Base-by-base conservation (phyloP, 2,888 invertebrate genomes). In the Synanthedon tipuliformis region DNA sequence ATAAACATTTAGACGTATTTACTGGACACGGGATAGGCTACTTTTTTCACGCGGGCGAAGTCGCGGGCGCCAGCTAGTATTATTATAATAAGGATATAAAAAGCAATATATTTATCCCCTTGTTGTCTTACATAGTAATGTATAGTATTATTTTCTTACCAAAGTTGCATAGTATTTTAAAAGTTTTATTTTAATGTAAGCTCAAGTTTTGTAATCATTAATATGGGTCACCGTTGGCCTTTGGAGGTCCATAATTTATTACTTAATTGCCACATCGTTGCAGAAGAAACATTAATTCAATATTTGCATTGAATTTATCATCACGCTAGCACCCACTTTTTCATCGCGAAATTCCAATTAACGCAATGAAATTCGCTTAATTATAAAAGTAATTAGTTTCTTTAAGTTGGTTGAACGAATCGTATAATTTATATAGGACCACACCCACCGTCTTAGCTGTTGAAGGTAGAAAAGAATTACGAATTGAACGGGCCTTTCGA, bases 291-390 rank as follows among this genome's bases (percentile, higher is more conserved):
- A 61, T 61, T 51, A 64, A 65, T 62, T 58, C 61, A 65, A 61
- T 79, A 73, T 79, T 78, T 79, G 68, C 69, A 70, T 73, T 77
- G 57, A 65, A 71, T 71, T 69, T 69, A 74, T 78, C 77, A 77
- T 68, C 77, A 75, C 71, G 72, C 75, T 73, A 76, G 66, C 73
- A 71, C 70, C 65, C 68, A 73, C 69, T 78, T 72, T 71, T 69
- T 76, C 71, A 75, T 66, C 68, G 64, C 59, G 57, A 61, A 65
- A 65, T 63, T 68, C 65, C 75, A 76, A 78, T 79, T 78, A 79
- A 68, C 61, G 56, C 66, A 69, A 63, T 65, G 73, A 69, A 75
- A 72, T 71, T 68, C 66, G 67, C 67, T 76, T 77, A 71, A 78
- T 78, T 75, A 69, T 66, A 76, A 75, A 73, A 70, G 66, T 70